These are phyloP conservation scores for Plumapathes pennacea DNA, from an alignment of 92 coral and sea anemone genomes.

Conservation along the genomic window DNA sequence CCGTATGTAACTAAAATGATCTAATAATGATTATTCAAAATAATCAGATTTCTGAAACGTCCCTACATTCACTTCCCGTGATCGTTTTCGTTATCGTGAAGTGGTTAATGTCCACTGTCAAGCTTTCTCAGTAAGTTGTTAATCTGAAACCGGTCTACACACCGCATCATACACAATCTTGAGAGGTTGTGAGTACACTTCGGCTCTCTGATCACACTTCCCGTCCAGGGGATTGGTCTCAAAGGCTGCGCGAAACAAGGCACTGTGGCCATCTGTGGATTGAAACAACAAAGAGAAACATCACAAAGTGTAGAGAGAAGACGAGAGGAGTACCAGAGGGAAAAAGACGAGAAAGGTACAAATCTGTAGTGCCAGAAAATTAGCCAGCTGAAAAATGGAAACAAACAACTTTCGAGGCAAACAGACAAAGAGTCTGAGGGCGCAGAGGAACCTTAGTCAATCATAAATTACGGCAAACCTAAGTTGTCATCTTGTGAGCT, in stretches of 20 bases:
- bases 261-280: slow-evolving; percentile 35
- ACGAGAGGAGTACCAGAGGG: background rate
- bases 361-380: background rate
- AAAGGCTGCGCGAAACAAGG: slow-evolving; percentile 82
- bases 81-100: too few relatives aligned
- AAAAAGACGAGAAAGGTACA: too few relatives aligned
- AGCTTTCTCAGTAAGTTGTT: too few relatives aligned
- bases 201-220: slow-evolving; percentile 92
- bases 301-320: background rate
- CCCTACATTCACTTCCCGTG: too few relatives aligned
- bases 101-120: too few relatives aligned
- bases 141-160: too few relatives aligned
- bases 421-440: background rate
- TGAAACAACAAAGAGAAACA: background rate
- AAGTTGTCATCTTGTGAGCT: slow-evolving; percentile 69
- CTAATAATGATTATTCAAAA: too few relatives aligned
- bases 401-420: background rate
- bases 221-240: slow-evolving; percentile 98
- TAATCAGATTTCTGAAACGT: too few relatives aligned
- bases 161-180: slow-evolving; percentile 85
- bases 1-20: too few relatives aligned
- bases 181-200: slow-evolving; percentile 77
- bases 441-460: too few relatives aligned
- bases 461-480: too few relatives aligned
- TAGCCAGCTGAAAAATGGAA: background rate